A percentile compares a stretch with the other conserved stretches of the same genome.
phyloP scores from a whole-genome alignment of 2,888 invertebrate species.

The Phalera bucephala region DNA sequence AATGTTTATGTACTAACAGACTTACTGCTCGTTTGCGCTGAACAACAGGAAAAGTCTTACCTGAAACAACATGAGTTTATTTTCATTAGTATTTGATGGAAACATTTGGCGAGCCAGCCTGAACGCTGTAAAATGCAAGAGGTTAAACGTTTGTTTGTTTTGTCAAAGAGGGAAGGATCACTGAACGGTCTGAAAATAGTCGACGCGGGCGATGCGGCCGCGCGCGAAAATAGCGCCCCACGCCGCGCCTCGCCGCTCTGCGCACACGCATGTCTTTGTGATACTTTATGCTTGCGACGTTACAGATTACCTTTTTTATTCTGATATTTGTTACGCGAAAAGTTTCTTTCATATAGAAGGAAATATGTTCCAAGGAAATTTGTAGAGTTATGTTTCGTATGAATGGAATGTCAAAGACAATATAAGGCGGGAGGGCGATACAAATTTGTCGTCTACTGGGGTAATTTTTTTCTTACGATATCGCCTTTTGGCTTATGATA shows the following conservation, averaged over 20 bases:
- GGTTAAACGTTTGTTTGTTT: constrained; percentile 43
- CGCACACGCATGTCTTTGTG: constrained; percentile 31
- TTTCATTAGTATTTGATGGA: constrained; percentile 22
- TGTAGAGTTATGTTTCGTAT: too few species aligned
- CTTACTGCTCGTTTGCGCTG: constrained; percentile 11
- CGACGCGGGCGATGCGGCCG: constrained; percentile 37
- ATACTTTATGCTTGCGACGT: constrained; percentile 13
- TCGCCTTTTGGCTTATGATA: too few species aligned
- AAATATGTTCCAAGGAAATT: too few species aligned
- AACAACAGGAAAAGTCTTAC: constrained; percentile 39
- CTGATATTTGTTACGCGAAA: too few species aligned
- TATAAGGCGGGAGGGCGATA: too few species aligned
- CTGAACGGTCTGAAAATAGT: constrained; percentile 56
- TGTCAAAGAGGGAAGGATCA: constrained; percentile 41
- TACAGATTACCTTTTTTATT: background rate
- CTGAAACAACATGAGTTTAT: constrained; percentile 49
- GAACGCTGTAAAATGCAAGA: constrained; percentile 34
- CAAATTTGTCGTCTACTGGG: too few species aligned
- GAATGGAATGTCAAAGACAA: too few species aligned
- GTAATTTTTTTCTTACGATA: too few species aligned
- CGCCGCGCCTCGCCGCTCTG: constrained; percentile 42
- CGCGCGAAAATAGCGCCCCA: constrained; percentile 62
- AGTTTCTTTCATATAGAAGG: too few species aligned
- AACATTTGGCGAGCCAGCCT: constrained; percentile 42
- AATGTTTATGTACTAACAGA: constrained; percentile 5